Evolutionary conservation across 1,140 invertebrate genomes (phyloP).

Genomic region (Pararge aegeria): DNA sequence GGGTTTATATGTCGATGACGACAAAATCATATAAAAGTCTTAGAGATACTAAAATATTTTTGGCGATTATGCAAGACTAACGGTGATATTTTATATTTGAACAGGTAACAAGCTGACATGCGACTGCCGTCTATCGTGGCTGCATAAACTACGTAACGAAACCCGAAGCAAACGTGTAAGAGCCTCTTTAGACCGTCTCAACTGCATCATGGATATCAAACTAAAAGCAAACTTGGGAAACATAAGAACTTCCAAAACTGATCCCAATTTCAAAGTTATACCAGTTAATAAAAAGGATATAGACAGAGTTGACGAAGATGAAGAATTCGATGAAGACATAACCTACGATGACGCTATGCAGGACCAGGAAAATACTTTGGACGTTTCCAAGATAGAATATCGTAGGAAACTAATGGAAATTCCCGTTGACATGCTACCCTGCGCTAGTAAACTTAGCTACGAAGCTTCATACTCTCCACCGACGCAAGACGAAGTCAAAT

Average conservation of each 20-base stretch:
- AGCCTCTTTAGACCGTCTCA: constrained; percentile 82
- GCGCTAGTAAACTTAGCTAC: constrained; percentile 81
- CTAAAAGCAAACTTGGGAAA: constrained; percentile 41
- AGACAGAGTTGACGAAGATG: constrained; percentile 54
- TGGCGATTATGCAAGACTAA: no score
- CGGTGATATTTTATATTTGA: constrained; percentile 31
- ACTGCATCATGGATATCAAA: constrained; percentile 82
- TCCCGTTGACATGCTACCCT: constrained; percentile 83
- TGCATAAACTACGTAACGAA: constrained; percentile 86
- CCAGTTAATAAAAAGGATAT: constrained; percentile 38
- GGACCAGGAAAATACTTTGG: constrained; percentile 55
- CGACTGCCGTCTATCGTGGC: constrained; percentile 89
- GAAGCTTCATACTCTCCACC: constrained; percentile 78
- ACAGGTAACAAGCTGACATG: constrained; percentile 89
- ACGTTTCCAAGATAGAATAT: constrained; percentile 55
- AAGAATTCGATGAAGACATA: constrained; percentile 53
- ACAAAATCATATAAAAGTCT: no score
- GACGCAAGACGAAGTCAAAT: constrained; percentile 72
- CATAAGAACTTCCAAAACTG: constrained; percentile 40
- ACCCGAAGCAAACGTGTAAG: constrained; percentile 84
- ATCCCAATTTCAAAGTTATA: constrained; percentile 32
- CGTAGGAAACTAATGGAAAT: constrained; percentile 80
- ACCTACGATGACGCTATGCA: constrained; percentile 63
- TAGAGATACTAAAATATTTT: no score
- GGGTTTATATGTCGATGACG: no score